Percentiles rank a stretch among this genome's conserved stretches.
Conservation (phyloP, 1,140 invertebrate genomes). For the Drosophila dunni region DNA sequence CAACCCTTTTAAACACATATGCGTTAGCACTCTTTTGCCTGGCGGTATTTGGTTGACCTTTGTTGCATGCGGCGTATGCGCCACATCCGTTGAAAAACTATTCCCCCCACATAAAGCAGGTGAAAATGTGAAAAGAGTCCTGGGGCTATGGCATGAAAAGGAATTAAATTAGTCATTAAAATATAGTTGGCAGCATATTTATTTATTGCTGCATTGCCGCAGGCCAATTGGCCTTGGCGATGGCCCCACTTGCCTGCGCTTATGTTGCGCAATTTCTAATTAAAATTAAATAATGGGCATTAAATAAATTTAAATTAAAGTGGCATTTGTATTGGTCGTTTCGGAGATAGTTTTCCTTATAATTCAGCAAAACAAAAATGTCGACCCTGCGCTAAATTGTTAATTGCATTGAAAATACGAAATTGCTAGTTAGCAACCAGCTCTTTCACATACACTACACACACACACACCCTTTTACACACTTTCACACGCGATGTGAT, state of each 20-base stretch:
- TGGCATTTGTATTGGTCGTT: constrained; percentile 42
- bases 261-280: constrained; percentile 61
- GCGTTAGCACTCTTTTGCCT: constrained; percentile 18
- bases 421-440: constrained; percentile 4
- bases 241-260: constrained; percentile 4
- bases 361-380: constrained; percentile 51
- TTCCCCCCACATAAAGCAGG: constrained; percentile 23
- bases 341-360: neutral
- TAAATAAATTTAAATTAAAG: constrained; percentile 73
- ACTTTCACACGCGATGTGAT: constrained; percentile 18
- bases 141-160: constrained; percentile 29
- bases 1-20: neutral
- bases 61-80: constrained; percentile 63
- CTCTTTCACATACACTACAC: neutral
- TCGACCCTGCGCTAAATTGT: constrained; percentile 68
- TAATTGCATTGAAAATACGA: constrained; percentile 67
- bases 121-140: constrained; percentile 5
- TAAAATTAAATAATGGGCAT: constrained; percentile 76
- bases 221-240: constrained; percentile 33
- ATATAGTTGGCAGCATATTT: constrained; percentile 65
- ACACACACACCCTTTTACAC: neutral
- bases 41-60: constrained; percentile 69
- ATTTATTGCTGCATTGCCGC: constrained; percentile 70
- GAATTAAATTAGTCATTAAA: constrained; percentile 74
- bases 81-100: constrained; percentile 62